Evolutionary conservation across 2,888 invertebrate species (phyloP).

Genomic region (Sinodicranocentrus sp.): DNA sequence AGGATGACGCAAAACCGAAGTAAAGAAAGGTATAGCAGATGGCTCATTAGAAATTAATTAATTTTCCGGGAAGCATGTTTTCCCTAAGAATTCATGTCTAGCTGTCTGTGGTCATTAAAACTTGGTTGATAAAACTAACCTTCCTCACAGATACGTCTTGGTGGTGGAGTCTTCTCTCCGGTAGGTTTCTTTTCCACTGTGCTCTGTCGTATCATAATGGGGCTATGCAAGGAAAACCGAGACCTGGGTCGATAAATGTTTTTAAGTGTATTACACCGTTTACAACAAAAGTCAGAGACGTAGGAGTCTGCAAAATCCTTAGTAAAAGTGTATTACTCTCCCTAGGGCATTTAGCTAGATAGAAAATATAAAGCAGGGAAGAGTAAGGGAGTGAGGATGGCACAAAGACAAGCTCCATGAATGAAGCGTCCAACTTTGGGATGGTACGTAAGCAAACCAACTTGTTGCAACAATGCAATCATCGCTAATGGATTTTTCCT

Average conservation of each 20-base stretch:
- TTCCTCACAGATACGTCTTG: slow-evolving; percentile 55
- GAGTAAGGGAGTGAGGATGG: slow-evolving; percentile 3
- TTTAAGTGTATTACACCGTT: slow-evolving; percentile 56
- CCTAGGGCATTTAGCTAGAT: slow-evolving; percentile 54
- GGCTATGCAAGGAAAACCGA: slow-evolving; percentile 4
- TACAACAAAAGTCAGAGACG: slow-evolving; percentile 39
- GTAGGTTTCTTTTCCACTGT: slow-evolving; percentile 12
- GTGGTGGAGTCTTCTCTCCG: background rate
- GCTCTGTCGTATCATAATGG: slow-evolving; percentile 21
- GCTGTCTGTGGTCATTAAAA: slow-evolving; percentile 57
- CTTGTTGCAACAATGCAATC: slow-evolving; percentile 70
- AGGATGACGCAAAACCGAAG: slow-evolving; percentile 18
- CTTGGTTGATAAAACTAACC: slow-evolving; percentile 63
- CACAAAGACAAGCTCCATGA: slow-evolving; percentile 16
- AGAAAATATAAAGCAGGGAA: slow-evolving; percentile 30
- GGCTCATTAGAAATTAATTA: slow-evolving; percentile 67
- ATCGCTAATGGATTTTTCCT: slow-evolving; percentile 69
- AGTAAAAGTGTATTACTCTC: slow-evolving; percentile 34
- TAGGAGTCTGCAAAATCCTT: slow-evolving; percentile 42
- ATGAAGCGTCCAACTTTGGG: slow-evolving; percentile 18
- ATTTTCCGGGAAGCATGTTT: slow-evolving; percentile 48
- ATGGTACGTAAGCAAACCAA: slow-evolving; percentile 47
- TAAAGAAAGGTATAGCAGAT: slow-evolving; percentile 29
- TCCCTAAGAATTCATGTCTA: slow-evolving; percentile 23
- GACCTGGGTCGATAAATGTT: slow-evolving; percentile 58